These are phyloP conservation scores for Leptodactylus fuscus DNA, from an alignment of 2,113 vertebrate species.

Conservation along the genomic window DNA sequence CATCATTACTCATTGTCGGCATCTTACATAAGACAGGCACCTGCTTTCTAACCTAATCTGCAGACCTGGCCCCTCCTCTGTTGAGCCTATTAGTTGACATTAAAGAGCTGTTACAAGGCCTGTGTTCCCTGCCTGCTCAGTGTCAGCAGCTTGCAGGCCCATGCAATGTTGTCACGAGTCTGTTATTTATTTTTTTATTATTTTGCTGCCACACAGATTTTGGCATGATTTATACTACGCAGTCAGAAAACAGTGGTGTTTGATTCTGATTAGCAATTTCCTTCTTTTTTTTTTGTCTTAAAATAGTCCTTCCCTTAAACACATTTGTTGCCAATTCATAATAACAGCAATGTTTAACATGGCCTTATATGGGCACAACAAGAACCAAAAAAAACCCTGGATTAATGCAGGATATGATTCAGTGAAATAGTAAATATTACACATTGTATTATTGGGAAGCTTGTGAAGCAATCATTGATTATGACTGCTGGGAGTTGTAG, in stretches of 20 bases:
- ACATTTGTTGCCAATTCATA: slow-evolving; percentile 71
- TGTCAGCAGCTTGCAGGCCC: slow-evolving; percentile 43
- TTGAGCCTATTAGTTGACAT: slow-evolving; percentile 52
- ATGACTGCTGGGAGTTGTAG: neutral
- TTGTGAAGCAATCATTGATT: neutral
- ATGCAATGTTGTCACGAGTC: slow-evolving; percentile 51
- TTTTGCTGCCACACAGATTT: slow-evolving; percentile 71
- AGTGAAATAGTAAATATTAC: neutral
- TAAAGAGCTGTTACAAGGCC: slow-evolving; percentile 32
- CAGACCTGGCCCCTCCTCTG: slow-evolving; percentile 1
- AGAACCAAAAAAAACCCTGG: slow-evolving; percentile 66
- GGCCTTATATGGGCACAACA: slow-evolving; percentile 70
- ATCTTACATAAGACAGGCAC: slow-evolving; percentile 43
- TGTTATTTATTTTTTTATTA: slow-evolving; percentile 47
- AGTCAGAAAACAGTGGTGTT: slow-evolving; percentile 61
- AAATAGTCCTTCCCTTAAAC: slow-evolving; percentile 74
- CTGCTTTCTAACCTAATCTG: slow-evolving; percentile 55
- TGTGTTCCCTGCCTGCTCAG: slow-evolving; percentile 50
- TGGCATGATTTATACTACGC: slow-evolving; percentile 62
- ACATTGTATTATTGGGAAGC: neutral
- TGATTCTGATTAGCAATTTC: slow-evolving; percentile 64
- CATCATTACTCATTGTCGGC: neutral
- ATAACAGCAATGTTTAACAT: slow-evolving; percentile 66
- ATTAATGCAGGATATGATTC: slow-evolving; percentile 64
- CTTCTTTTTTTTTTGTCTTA: slow-evolving; percentile 70